Percentiles rank a stretch among this genome's conserved stretches.
Evolutionary conservation across 2,113 vertebrate genomes (phyloP).

Genomic region (Conger conger): DNA sequence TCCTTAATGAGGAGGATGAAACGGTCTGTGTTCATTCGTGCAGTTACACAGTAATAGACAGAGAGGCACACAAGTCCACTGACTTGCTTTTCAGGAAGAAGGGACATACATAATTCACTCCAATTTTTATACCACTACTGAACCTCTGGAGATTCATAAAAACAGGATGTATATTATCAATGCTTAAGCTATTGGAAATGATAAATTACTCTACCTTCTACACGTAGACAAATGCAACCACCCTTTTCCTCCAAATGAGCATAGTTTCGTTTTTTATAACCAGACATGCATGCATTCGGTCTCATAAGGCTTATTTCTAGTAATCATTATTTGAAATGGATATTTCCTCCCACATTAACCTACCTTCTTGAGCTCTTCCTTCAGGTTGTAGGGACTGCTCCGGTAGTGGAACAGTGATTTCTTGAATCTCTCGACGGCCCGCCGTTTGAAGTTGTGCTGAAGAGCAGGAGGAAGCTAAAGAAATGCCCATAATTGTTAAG

Average conservation of each 20-base stretch:
- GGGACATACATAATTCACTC: background rate
- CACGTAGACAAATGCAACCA: background rate
- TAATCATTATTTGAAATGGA: no score
- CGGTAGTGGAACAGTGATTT: slow-evolving; percentile 82
- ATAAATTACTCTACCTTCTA: background rate
- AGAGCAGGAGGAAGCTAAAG: slow-evolving; percentile 80
- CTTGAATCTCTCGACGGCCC: slow-evolving; percentile 81
- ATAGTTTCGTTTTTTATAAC: background rate
- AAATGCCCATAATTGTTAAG: slow-evolving; percentile 17
- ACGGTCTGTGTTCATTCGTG: background rate
- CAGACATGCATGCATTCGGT: background rate
- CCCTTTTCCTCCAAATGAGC: background rate
- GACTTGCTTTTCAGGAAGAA: background rate
- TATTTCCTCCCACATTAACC: background rate
- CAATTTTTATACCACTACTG: background rate
- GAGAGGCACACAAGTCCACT: background rate
- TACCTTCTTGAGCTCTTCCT: slow-evolving; percentile 86
- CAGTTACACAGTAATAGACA: background rate
- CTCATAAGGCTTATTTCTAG: no score
- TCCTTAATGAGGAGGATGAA: background rate
- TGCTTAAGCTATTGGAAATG: background rate
- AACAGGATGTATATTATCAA: background rate
- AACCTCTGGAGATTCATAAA: background rate
- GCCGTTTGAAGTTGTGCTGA: slow-evolving; percentile 73
- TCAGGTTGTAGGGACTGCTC: slow-evolving; percentile 80